Base-by-base conservation (phyloP, 2,888 invertebrate genomes). In the Shargacucullia verbasci region DNA sequence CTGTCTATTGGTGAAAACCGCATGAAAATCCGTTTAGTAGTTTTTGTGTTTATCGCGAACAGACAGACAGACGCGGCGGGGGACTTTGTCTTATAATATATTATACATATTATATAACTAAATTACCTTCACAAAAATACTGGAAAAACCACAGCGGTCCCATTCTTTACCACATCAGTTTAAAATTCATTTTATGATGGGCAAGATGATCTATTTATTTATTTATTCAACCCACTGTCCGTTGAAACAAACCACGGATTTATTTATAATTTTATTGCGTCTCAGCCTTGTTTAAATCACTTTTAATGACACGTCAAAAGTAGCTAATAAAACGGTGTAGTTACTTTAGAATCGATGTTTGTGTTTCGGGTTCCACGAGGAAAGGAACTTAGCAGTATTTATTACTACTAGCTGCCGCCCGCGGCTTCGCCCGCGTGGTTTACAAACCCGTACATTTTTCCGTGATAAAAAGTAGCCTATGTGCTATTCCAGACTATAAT, bases 261-360 rank as follows among this genome's bases (percentile, higher is more conserved):
- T 61, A 53, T 67, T 66, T 69, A 45, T 47, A 54, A 54, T 47
- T 63, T 66, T 56, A 67, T 37, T 45, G 55, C 43, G 7, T 25
- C 40, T 15, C 40, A 53, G 35, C 54, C 54, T 66, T 41, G 64
- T 48, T 52, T 76, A 78, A 71, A 78, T 74, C 73, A 70, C 38
- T 65, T 75, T 76, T 76, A 66, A 73, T 61, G 61, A 59, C 37
- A 59, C 55, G 66, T 67, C 61, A 76, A 78, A 71, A 40, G 49
- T 35, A 66, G 56, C 48, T 73, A 70, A 68, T 66, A 70, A 73
- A 71, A 70, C 33, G 8, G 15, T 46, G 20, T 3, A 52, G 52
- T 55, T 61, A 64, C 52, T 59, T 46, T 57, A 34, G 20, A 61
- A 69, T 57, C 11, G 25, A 20, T 20, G 4, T 20, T 20, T 70